phyloP scores from a whole-genome alignment of 2,888 invertebrate genomes.

The Drosophila multiciliata region DNA sequence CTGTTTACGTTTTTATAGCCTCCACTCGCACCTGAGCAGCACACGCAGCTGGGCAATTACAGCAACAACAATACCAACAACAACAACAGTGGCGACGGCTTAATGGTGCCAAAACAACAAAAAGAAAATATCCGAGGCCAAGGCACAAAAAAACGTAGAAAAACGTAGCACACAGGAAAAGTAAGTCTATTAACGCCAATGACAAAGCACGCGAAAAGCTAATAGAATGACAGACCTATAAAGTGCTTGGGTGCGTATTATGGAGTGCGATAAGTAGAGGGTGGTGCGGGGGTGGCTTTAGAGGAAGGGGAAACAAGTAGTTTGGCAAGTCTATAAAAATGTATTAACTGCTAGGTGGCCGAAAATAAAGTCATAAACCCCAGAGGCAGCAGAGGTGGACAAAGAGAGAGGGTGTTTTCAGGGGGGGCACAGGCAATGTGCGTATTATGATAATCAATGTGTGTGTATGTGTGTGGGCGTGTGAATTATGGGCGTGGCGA shows the following conservation, averaged over 20 bases:
- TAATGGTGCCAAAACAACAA: constrained; percentile 57
- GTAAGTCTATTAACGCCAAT: constrained; percentile 80
- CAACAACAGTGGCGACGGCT: constrained; percentile 25
- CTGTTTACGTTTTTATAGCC: constrained; percentile 60
- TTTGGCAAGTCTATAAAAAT: constrained; percentile 77
- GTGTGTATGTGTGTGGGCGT: constrained; percentile 63
- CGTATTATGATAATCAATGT: constrained; percentile 81
- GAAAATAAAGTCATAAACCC: constrained; percentile 78
- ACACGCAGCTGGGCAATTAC: constrained; percentile 67
- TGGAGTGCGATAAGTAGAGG: neutral
- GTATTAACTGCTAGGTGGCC: constrained; percentile 73
- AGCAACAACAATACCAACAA: constrained; percentile 52
- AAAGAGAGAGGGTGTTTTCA: neutral
- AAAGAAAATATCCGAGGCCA: constrained; percentile 15
- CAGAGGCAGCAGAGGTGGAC: constrained; percentile 25
- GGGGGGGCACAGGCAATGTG: constrained; percentile 44
- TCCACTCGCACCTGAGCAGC: constrained; percentile 59
- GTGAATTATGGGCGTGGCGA: constrained; percentile 60
- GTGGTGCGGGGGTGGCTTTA: neutral
- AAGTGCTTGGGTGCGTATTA: constrained; percentile 42
- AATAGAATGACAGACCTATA: constrained; percentile 71
- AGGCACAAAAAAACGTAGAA: constrained; percentile 25
- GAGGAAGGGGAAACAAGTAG: constrained; percentile 52
- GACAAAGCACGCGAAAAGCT: constrained; percentile 81
- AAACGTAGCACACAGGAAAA: constrained; percentile 48